Percentiles rank a stretch among this genome's conserved stretches.
phyloP scores from a whole-genome alignment of 2,113 vertebrate genomes.

The Stegastes partitus region DNA sequence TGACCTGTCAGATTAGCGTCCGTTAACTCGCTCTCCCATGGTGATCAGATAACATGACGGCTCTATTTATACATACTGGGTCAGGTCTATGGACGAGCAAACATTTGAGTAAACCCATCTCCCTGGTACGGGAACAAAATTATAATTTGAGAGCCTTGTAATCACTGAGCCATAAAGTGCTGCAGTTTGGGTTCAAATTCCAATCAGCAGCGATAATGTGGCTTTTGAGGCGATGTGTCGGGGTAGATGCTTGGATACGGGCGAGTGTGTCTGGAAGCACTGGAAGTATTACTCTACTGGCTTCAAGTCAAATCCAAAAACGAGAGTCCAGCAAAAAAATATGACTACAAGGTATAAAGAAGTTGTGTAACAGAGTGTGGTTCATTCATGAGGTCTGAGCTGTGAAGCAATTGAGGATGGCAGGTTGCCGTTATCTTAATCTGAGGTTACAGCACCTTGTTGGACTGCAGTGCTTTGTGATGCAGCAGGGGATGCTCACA shows the following conservation, averaged over 20 bases:
- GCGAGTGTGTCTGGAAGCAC: slow-evolving; percentile 21
- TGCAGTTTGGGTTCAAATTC: slow-evolving; percentile 54
- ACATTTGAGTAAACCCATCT: slow-evolving; percentile 46
- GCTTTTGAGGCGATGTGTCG: background rate
- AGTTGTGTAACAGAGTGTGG: background rate
- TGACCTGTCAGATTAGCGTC: slow-evolving; percentile 77
- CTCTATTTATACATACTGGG: slow-evolving; percentile 82
- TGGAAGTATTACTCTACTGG: slow-evolving; percentile 20
- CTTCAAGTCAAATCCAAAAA: slow-evolving; percentile 15
- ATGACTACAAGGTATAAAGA: background rate
- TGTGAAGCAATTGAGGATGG: slow-evolving; percentile 16
- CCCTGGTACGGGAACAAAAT: background rate
- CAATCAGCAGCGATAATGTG: slow-evolving; percentile 23
- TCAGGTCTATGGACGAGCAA: slow-evolving; percentile 68
- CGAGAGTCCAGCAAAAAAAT: background rate
- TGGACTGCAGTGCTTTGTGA: background rate
- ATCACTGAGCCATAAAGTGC: slow-evolving; percentile 20
- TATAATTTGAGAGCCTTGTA: background rate
- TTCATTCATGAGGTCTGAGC: background rate
- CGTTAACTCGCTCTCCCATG: slow-evolving; percentile 77
- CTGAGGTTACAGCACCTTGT: slow-evolving; percentile 10
- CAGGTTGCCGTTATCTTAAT: slow-evolving; percentile 26
- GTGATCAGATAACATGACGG: slow-evolving; percentile 80
- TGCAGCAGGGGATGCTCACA: slow-evolving; percentile 6
- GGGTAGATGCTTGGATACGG: slow-evolving; percentile 16